A percentile compares a stretch with the other conserved stretches of the same genome.
phyloP scores from a whole-genome alignment of 2,797 vertebrate species.

The Neostethus bicornis region DNA sequence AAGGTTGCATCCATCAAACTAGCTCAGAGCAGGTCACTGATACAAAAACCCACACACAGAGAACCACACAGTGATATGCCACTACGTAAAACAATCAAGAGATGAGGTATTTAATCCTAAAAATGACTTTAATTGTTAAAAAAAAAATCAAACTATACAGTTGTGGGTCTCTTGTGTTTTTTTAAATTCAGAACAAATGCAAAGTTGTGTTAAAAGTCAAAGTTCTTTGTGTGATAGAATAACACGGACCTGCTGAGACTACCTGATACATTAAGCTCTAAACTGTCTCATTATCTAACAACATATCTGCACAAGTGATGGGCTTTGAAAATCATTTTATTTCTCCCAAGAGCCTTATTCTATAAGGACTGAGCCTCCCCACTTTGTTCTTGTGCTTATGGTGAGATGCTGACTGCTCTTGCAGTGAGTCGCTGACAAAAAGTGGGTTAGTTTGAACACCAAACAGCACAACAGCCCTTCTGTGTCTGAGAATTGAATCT shows the following conservation, averaged over 20 bases:
- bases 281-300: slow-evolving; percentile 29
- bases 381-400: slow-evolving; percentile 59
- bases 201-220: too few relatives aligned
- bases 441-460: slow-evolving; percentile 68
- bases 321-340: slow-evolving; percentile 34
- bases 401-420: slow-evolving; percentile 60
- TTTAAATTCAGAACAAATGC: too few relatives aligned
- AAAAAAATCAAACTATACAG: too few relatives aligned
- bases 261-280: slow-evolving; percentile 21
- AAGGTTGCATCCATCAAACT: slow-evolving; percentile 65
- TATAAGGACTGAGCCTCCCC: slow-evolving; percentile 38
- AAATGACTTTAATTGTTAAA: too few relatives aligned
- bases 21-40: slow-evolving; percentile 37
- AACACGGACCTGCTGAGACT: slow-evolving; percentile 10
- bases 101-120: not conserved
- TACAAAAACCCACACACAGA: slow-evolving; percentile 32
- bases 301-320: slow-evolving; percentile 41
- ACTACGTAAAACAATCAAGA: not conserved
- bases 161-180: too few relatives aligned
- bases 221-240: too few relatives aligned
- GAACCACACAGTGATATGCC: slow-evolving; percentile 5
- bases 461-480: slow-evolving; percentile 47
- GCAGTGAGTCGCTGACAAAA: slow-evolving; percentile 52
- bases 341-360: slow-evolving; percentile 48
- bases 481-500: slow-evolving; percentile 51